Base-by-base conservation (phyloP, 2,113 vertebrate genomes). In the Talpa occidentalis region DNA sequence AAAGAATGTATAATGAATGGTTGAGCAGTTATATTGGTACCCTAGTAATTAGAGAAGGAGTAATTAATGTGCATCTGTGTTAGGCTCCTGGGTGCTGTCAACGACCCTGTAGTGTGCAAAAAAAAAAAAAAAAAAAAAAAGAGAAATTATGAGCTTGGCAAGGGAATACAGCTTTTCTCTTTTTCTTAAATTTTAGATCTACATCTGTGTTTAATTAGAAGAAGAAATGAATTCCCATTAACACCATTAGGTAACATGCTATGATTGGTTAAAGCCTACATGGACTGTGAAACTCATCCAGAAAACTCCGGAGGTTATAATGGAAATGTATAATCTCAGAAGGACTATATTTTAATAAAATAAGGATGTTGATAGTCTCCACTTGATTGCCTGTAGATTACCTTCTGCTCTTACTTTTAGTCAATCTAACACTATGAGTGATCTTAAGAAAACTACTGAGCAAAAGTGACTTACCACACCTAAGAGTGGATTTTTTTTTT, bases 11-110 rank as follows among this genome's bases (percentile, higher is more conserved):
- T 98, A 98, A 98, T 98, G 97, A 98, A 98, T 72, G 54, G 96
- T 94, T 97, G 94, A 98, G 94, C 81, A 96, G 96, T 97, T 98
- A 98, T 97, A 97, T 85, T 64, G 60, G 98, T 98, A 98, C 90
- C 91, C 94, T 94, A 89, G 96, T 98, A 98, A 98, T 98, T 98
- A 98, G 97, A 97, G 97, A 97, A 96, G 0, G 37, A 80, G 97
- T 99, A 98, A 98, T 98, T 98, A 98, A 98, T 98, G 98, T 98
- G 97, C 98, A 98, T 98, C 97, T 98, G 97, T 97, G 94, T 95
- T 95, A 97, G 91, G 93, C 98, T 97, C 98, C 92, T 96, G 97
- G 96, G 98, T 97, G 88, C 97, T 96, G 84, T 98, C 97, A 97
- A 72, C 5, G 96, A 98, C 97, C 98, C 98, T 97, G 94, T 79